Evolutionary conservation across 2,113 vertebrate genomes (phyloP).

Genomic region (Manacus vitellinus): DNA sequence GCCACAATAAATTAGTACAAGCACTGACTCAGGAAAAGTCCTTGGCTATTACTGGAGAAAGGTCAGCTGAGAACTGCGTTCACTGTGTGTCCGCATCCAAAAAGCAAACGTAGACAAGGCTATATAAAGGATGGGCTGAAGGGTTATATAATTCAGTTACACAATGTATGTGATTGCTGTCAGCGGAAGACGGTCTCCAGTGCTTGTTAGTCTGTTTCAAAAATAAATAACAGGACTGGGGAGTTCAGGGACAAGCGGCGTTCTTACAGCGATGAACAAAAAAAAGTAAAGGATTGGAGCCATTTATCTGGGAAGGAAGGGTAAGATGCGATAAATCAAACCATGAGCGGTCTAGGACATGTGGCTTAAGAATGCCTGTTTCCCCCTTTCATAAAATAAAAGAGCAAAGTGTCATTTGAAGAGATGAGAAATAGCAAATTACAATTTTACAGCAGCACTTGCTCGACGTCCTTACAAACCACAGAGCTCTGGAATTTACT

Average conservation of each 20-base stretch:
- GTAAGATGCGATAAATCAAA: conserved; percentile 10
- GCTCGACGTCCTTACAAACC: not conserved
- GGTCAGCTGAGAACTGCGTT: not conserved
- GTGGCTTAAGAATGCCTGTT: not conserved
- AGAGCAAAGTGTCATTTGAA: not conserved
- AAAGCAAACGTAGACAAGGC: not conserved
- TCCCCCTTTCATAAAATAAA: not conserved
- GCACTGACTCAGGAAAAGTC: conserved; percentile 16
- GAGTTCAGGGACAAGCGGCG: not conserved
- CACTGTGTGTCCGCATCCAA: not conserved
- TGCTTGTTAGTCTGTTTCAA: not conserved
- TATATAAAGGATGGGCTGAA: conserved; percentile 11
- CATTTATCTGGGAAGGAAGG: not conserved
- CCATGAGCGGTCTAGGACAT: not conserved
- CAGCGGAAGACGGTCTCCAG: not conserved
- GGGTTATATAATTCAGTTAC: conserved; percentile 37
- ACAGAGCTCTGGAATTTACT: not conserved
- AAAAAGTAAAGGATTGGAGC: not conserved
- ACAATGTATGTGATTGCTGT: conserved; percentile 39
- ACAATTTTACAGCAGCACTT: not conserved
- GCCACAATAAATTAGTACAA: not conserved
- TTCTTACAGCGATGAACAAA: not conserved
- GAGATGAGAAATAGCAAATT: not conserved
- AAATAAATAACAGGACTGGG: conserved; percentile 11
- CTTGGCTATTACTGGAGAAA: conserved; percentile 22